Evolutionary conservation across 2,888 invertebrate species (phyloP).

Genomic region (Pediacus dermestoides): DNA sequence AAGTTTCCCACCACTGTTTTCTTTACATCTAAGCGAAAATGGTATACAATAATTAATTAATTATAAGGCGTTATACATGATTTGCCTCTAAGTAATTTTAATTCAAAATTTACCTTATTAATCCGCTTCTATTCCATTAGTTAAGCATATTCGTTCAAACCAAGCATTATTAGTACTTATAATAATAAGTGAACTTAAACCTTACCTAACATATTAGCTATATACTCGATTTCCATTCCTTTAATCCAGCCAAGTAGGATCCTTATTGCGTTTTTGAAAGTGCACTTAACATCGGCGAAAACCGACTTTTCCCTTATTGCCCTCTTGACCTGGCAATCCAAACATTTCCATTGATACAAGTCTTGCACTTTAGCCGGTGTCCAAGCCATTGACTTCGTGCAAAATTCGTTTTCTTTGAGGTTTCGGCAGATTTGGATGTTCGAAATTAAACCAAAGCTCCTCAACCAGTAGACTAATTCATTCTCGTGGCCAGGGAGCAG

Average conservation of each 20-base stretch:
- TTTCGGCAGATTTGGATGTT: constrained; percentile 48
- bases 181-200: constrained; percentile 1
- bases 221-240: constrained; percentile 54
- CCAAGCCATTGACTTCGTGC: constrained; percentile 47
- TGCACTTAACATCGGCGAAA: constrained; percentile 61
- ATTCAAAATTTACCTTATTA: too few species aligned
- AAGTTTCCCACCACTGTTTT: constrained; percentile 55
- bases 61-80: constrained; percentile 1
- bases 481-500: constrained; percentile 53
- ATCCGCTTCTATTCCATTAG: too few species aligned
- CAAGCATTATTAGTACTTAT: constrained; percentile 4
- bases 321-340: constrained; percentile 48
- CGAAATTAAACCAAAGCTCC: constrained; percentile 51
- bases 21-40: constrained; percentile 54
- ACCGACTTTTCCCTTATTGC: constrained; percentile 56
- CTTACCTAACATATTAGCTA: constrained; percentile 56
- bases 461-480: constrained; percentile 54
- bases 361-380: constrained; percentile 48
- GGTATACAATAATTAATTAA: constrained; percentile 6
- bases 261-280: constrained; percentile 58
- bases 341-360: constrained; percentile 53
- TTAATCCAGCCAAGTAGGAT: constrained; percentile 65
- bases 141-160: constrained; percentile 6
- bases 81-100: background rate
- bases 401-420: constrained; percentile 24